Conservation (phyloP, 2,797 vertebrate species). For the Aselliscus stoliczkanus region DNA sequence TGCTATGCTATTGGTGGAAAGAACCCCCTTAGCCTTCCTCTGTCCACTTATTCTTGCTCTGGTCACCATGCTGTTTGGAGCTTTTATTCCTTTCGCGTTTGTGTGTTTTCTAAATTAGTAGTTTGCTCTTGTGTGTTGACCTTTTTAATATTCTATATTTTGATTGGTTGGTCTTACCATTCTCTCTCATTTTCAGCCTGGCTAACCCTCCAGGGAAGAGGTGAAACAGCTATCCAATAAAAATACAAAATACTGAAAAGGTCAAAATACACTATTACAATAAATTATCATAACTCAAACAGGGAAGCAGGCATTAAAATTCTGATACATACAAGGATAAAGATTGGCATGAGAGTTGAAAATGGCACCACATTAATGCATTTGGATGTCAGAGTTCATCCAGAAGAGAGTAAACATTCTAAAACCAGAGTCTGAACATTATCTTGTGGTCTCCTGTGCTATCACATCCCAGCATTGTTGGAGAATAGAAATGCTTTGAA, state of each 20-base stretch:
- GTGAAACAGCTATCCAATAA: constrained; percentile 77
- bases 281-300: constrained; percentile 83
- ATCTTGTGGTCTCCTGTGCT: constrained; percentile 50
- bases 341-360: constrained; percentile 76
- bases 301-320: constrained; percentile 77
- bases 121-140: constrained; percentile 72
- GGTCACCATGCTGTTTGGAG: not conserved
- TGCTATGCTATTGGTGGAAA: not conserved
- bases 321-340: constrained; percentile 74
- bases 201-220: constrained; percentile 71
- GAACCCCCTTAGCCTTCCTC: not conserved
- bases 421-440: constrained; percentile 67
- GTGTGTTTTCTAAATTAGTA: constrained; percentile 70
- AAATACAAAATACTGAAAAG: constrained; percentile 82
- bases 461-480: constrained; percentile 46
- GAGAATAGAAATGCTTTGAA: constrained; percentile 53
- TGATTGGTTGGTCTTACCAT: constrained; percentile 67
- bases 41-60: not conserved
- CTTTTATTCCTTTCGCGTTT: not conserved
- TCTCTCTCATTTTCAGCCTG: constrained; percentile 44
- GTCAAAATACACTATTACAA: constrained; percentile 79
- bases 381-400: constrained; percentile 74
- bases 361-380: constrained; percentile 73
- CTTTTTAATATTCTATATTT: constrained; percentile 72
- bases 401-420: constrained; percentile 76